Base-by-base conservation (phyloP, 2,113 vertebrate genomes). In the Rhineura floridana region DNA sequence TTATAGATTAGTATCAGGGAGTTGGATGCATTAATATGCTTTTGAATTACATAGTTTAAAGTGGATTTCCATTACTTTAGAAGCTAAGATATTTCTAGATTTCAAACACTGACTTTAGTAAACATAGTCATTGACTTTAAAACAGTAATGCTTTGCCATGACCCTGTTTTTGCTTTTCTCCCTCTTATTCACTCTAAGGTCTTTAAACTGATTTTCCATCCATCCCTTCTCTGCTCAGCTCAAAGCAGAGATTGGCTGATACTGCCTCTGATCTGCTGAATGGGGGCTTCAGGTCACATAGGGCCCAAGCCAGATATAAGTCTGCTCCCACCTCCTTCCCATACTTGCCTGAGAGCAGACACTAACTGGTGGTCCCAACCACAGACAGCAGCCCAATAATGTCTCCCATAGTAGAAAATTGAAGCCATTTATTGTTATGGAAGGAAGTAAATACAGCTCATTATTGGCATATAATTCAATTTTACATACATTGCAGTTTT, bases 11-110 rank as follows among this genome's bases (percentile, higher is more conserved):
- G 33, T 79, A 65, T 82, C 59, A 62, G 42, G 1, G 15, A 50
- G 48, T 48, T 50, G 21, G 33, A 88, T 86, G 21, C 36, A 15
- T 11, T 59, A 55, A 36, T 9, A 46, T 7, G 87, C 4, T 4
- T 93, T 93, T 90, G 0, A 17, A 88, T 88, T 81, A 0, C 15
- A 44, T 77, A 21, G 42, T 84, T 8, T 2, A 1, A 81, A 75
- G 4, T 81, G 19, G 76, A 83, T 87, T 88, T 85, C 63, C 55
- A 0, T 86, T 81, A 86, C 50, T 89, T 87, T 82, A 59, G 23
- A 87, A 17, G 28, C 90, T 15, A 88, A 87, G 1, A 79, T 67
- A 82, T 67, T 76, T 19, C 5, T 42, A 0, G 36, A 17, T 84
- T 94, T 90, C 81, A 28, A 88, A 44, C 8, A n/a, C 10, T 0